Conservation (phyloP, 1,140 invertebrate species). For the Anthonomus grandis region DNA sequence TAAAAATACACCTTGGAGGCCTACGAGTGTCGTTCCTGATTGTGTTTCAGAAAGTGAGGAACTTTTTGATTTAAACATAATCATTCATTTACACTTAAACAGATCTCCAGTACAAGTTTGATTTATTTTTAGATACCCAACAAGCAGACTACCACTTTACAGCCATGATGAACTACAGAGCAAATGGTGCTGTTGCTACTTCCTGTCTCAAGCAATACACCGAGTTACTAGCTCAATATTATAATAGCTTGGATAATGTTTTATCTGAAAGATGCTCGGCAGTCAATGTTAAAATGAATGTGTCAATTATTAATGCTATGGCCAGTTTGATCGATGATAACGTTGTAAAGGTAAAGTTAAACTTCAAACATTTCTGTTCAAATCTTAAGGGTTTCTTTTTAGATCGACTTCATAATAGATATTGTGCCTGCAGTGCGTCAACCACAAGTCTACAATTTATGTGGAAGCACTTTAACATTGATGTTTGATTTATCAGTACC, state of each 20-base stretch:
- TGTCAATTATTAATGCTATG: conserved; percentile 79
- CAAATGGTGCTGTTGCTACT: conserved; percentile 80
- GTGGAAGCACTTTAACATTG: conserved; percentile 86
- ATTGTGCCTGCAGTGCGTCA: conserved; percentile 83
- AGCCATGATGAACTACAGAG: conserved; percentile 82
- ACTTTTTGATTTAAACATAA: not conserved
- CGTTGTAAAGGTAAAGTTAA: conserved; percentile 66
- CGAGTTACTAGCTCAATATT: conserved; percentile 77
- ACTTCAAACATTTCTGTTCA: not conserved
- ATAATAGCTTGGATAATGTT: conserved; percentile 73
- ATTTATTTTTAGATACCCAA: conserved; percentile 68
- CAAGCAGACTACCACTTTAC: conserved; percentile 91
- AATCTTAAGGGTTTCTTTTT: not conserved
- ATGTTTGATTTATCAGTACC: conserved; percentile 94
- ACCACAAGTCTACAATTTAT: conserved; percentile 88
- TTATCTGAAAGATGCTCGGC: conserved; percentile 89
- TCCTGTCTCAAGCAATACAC: conserved; percentile 84
- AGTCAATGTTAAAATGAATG: conserved; percentile 92
- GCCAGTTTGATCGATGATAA: conserved; percentile 78
- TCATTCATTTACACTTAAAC: not conserved
- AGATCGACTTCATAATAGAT: conserved; percentile 74
- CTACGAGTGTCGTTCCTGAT: conserved; percentile 84
- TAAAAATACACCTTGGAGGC: conserved; percentile 73
- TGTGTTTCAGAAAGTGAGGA: conserved; percentile 83
- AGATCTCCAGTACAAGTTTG: not conserved